Evolutionary conservation across 2,797 vertebrate species (phyloP), one percentile per base, ranked within the genome.

Genomic region (Nannoperca australis): DNA sequence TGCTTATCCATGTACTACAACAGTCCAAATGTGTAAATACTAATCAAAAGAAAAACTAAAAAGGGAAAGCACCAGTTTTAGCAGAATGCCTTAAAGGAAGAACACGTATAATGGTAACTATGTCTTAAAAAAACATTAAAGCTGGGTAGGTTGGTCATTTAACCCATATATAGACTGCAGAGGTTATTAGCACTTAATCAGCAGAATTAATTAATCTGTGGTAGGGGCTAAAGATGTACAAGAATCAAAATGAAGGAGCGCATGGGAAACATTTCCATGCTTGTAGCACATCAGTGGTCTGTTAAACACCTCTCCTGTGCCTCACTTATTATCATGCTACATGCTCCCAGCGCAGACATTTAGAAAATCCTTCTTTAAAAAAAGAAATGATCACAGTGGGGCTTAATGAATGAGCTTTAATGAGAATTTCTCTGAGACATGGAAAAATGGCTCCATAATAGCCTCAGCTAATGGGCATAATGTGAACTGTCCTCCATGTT

Each of bases 331-430:
- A 83, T 50, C 60, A 17, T 51, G 50, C 73, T 78, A 70, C 72
- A 79, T 60, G 73, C 77, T 80, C 74, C 50, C 63, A 65, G 83
- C 45, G n/a, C 60, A 82, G 77, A 86, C 77, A 76, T 90, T 80
- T 61, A 83, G 55, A 87, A 38, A 78, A 88, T 40, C 66, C 58
- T 49, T 44, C 20, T 61, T 49, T 53, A 63, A 51, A 27, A 27
- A 73, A 44, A n/a, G 15, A 70, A 79, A 85, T 82, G 15, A 88
- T 86, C 79, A 82, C 88, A 84, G 76, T 70, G 47, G 59, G 78
- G 80, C 70, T 79, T 89, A 89, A 91, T 89, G 88, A 91, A 90
- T 74, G 53, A 81, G 70, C 64, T 70, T 87, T 87, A 88, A 86
- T 87, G 79, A 79, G 76, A 91, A 76, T 88, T 91, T 66, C 82